Percentiles rank a stretch among this genome's conserved stretches.
Conservation (phyloP, 1,140 invertebrate genomes). For the Teleopsis dalmanni region DNA sequence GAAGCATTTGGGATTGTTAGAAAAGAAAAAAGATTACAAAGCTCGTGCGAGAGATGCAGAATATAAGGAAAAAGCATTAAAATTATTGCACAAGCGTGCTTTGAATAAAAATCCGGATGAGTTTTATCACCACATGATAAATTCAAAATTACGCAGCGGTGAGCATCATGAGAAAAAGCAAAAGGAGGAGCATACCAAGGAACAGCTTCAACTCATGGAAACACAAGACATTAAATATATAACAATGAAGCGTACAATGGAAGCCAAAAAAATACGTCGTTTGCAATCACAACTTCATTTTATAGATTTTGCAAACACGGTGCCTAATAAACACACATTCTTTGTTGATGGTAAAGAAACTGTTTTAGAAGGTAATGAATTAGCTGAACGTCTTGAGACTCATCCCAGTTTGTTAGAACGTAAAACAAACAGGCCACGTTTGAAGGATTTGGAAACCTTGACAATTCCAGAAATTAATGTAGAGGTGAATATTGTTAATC, state of each 20-base stretch:
- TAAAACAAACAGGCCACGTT: conserved; percentile 60
- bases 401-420: conserved; percentile 62
- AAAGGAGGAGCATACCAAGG: conserved; percentile 60
- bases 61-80: conserved; percentile 73
- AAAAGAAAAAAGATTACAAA: conserved; percentile 96
- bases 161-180: conserved; percentile 61
- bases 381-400: conserved; percentile 66
- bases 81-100: conserved; percentile 74
- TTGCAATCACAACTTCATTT: conserved; percentile 77
- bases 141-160: conserved; percentile 70
- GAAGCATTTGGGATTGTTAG: conserved; percentile 77
- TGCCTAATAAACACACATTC: conserved; percentile 69
- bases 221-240: conserved; percentile 90
- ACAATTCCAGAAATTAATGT: conserved; percentile 52
- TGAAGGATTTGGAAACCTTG: conserved; percentile 55
- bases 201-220: conserved; percentile 82
- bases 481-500: conserved; percentile 26
- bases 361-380: conserved; percentile 52
- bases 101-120: conserved; percentile 95
- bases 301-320: conserved; percentile 61
- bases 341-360: conserved; percentile 69
- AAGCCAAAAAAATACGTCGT: conserved; percentile 80
- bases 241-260: conserved; percentile 72
- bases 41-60: conserved; percentile 74
- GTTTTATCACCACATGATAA: conserved; percentile 98